A percentile compares a stretch with the other conserved stretches of the same genome.
Conservation (phyloP, 23 tunicate species). For the Halocynthia aurantium region DNA sequence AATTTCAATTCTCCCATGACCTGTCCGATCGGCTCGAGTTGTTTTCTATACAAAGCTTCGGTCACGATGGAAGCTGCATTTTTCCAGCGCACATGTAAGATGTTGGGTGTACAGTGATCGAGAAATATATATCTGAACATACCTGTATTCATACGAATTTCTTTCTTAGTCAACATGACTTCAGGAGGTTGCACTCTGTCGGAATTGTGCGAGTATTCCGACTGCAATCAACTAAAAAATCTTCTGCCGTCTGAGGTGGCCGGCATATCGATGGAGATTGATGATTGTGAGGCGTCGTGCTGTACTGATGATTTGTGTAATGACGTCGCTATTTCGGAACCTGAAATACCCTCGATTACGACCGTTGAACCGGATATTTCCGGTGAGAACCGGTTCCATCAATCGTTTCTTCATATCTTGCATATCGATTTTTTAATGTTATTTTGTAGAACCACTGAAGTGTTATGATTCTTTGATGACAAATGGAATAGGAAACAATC, state of each 20-base stretch:
- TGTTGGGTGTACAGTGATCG: background rate
- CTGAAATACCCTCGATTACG: background rate
- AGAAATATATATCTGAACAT: background rate
- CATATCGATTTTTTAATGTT: background rate
- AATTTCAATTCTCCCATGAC: too few relatives aligned
- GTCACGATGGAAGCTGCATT: too few relatives aligned
- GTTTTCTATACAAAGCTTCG: too few relatives aligned
- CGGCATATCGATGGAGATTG: background rate
- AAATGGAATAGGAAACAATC: too few relatives aligned
- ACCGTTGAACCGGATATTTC: background rate
- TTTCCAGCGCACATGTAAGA: too few relatives aligned
- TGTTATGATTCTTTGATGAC: too few relatives aligned
- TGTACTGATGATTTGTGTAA: slow-evolving; percentile 5
- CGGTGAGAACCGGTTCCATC: background rate
- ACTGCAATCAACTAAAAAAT: background rate
- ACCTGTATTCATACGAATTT: background rate
- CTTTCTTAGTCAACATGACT: background rate
- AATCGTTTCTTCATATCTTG: background rate
- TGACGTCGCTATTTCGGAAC: background rate
- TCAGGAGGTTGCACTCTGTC: background rate
- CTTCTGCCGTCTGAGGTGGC: background rate
- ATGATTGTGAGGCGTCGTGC: background rate
- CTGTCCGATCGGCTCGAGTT: too few relatives aligned
- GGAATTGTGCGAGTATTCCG: background rate
- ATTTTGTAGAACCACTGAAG: too few relatives aligned